Evolutionary conservation across 2,113 vertebrate genomes (phyloP).

Genomic region (Psittacula cyanocephala): DNA sequence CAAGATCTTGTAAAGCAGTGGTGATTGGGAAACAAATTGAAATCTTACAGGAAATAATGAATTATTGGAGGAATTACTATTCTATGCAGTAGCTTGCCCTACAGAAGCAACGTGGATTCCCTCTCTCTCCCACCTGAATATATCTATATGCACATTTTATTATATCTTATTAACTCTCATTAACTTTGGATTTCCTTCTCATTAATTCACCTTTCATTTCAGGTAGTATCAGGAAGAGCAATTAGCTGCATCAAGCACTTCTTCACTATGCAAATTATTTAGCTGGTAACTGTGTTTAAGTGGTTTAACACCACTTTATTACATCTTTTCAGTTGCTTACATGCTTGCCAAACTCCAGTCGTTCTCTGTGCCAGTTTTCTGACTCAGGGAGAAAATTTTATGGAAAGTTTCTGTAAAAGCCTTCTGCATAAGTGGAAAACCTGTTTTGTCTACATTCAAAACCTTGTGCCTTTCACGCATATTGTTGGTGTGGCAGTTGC

Average conservation of each 20-base stretch:
- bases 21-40: neutral
- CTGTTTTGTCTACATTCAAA: neutral
- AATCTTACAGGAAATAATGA: neutral
- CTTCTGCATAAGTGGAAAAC: neutral
- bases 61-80: neutral
- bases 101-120: neutral
- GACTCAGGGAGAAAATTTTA: neutral
- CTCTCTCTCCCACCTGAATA: neutral
- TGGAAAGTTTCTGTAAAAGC: neutral
- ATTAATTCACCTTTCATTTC: conserved; percentile 55
- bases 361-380: conserved; percentile 26
- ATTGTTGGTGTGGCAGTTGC: neutral
- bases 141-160: neutral
- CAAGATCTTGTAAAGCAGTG: neutral
- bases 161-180: conserved; percentile 10
- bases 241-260: conserved; percentile 46
- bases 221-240: conserved; percentile 45
- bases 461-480: neutral
- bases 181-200: conserved; percentile 22
- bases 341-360: conserved; percentile 1
- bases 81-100: neutral
- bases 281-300: conserved; percentile 36
- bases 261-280: conserved; percentile 31
- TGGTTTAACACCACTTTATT: conserved; percentile 17
- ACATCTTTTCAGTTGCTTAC: neutral